Conservation (phyloP, 2,113 vertebrate species). For the Oreotrochilus melanogaster region DNA sequence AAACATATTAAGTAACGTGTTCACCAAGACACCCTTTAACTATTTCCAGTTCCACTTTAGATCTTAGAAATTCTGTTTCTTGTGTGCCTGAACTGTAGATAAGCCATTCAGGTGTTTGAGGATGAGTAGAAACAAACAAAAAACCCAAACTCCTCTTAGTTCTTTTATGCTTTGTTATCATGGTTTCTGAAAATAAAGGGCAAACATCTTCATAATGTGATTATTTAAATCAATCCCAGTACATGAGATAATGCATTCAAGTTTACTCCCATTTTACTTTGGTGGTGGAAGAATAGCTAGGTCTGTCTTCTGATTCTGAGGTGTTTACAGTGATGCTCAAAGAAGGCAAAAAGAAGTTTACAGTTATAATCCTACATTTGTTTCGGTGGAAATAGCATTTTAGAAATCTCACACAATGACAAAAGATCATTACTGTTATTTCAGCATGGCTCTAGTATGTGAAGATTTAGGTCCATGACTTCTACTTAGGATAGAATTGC, state of each 20-base stretch:
- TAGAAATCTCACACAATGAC: background rate
- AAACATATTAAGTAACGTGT: background rate
- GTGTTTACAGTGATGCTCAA: background rate
- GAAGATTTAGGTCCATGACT: background rate
- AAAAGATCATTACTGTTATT: background rate
- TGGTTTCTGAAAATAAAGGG: background rate
- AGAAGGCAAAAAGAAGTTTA: background rate
- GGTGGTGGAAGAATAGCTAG: background rate
- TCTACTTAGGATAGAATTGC: background rate
- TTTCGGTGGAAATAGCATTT: background rate
- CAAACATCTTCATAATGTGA: background rate
- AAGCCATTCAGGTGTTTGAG: background rate
- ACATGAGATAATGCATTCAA: background rate
- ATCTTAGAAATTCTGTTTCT: background rate
- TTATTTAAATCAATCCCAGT: background rate
- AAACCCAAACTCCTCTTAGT: background rate
- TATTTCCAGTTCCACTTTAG: background rate
- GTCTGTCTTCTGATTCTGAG: background rate
- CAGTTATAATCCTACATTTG: background rate
- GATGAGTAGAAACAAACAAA: background rate
- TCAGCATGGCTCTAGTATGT: background rate
- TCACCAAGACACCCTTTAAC: background rate
- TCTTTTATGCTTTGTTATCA: background rate
- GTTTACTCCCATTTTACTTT: background rate
- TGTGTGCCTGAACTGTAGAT: background rate